Evolutionary conservation across 2,888 invertebrate genomes (phyloP), one percentile per base, ranked within the genome.

Genomic region (Osedax frankpressi): DNA sequence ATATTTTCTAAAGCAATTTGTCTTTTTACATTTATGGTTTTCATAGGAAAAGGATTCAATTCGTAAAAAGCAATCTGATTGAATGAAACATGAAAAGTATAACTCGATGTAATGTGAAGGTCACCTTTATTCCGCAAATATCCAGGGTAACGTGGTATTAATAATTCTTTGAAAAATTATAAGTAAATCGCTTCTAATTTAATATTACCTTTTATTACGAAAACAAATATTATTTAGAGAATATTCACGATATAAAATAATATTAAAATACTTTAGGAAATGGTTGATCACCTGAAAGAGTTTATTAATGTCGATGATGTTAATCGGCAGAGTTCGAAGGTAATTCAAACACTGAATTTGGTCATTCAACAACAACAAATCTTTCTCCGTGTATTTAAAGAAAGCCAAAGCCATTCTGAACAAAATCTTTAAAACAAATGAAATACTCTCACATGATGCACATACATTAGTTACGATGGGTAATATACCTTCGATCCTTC

Each of bases 401-500:
- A 83, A 81, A 2, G 84, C 83, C 27, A 83, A 74, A n/a, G 82
- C 81, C 79, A 81, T 84, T 11, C 84, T 78, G 77, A 84, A 84
- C 72, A 84, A 75, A n/a, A 84, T 81, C 84, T 84, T n/a, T n/a
- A n/a, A n/a, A n/a, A n/a, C n/a, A n/a, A n/a, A n/a, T n/a, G n/a
- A n/a, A n/a, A n/a, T n/a, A n/a, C n/a, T n/a, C n/a, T n/a, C n/a
- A n/a, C n/a, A n/a, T n/a, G n/a, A n/a, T n/a, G n/a, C n/a, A n/a
- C n/a, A n/a, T n/a, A n/a, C n/a, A n/a, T n/a, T n/a, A n/a, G n/a
- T n/a, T n/a, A n/a, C n/a, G n/a, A n/a, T n/a, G n/a, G n/a, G n/a
- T n/a, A 44, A 44, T 44, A 62, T 75, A 87, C 87, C 85, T 88
- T 88, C 77, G 84, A 85, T 1, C 87, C 87, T 79, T 88, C 88